Evolutionary conservation across 2,888 invertebrate species (phyloP), one percentile per base, ranked within the genome.

Genomic region (Nymphalis urticae): DNA sequence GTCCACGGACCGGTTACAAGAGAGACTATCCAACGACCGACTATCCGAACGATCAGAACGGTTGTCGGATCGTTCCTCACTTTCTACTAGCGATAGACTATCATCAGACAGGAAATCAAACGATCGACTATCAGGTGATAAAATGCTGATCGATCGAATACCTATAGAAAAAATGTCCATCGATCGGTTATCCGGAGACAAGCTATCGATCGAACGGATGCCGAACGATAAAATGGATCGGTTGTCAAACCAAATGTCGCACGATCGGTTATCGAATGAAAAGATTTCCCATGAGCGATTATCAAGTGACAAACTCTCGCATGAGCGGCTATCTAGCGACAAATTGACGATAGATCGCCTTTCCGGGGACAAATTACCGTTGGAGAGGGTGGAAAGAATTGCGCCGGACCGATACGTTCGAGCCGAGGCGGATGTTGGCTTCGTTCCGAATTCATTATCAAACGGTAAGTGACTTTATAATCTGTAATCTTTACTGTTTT

Each of bases 381-480:
- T 76, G 63, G 79, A 79, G 56, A 73, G 81, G 47, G 74, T 80
- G 56, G 85, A 73, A 75, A 83, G 72, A 69, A 71, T 75, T 54
- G 71, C 70, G 42, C 67, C 76, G 70, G 81, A 81, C 67, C 74
- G 82, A 27, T 90, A 83, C 72, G 84, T 91, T 47, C 77, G 85
- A 36, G 92, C 91, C 0, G 92, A 92, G 72, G 92, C 92, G 8
- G 92, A 92, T 53, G 90, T 92, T 19, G 91, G 91, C 0, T 88
- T 89, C 9, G 90, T 75, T 47, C 74, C 71, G n/a, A 76, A 73
- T 48, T 71, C 72, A 16, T 59, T 75, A 10, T 85, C 87, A 10
- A 87, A 85, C 65, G 85, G 91, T 91, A 42, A 87, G 85, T 76
- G 27, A 9, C 51, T 66, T 48, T 76, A 17, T 54, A 47, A 21